Evolutionary conservation across 37 sponge, comb jelly and placozoan genomes (phyloP), one percentile per base, ranked within the genome.

Genomic region (Ephydatia muelleri): DNA sequence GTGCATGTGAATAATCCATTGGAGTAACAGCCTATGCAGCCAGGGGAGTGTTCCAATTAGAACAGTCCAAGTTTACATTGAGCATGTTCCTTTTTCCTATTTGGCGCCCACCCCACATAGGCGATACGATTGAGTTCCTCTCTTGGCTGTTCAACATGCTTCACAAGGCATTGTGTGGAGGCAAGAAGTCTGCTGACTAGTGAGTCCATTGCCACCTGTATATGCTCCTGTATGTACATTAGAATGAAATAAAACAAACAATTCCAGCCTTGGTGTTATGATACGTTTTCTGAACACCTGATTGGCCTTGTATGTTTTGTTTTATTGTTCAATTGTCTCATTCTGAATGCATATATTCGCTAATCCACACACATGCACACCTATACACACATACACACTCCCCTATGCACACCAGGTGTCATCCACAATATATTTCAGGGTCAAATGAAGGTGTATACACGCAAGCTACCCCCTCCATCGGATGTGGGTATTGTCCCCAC

Each of bases 51-150:
- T n/a, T n/a, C n/a, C n/a, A n/a, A n/a, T n/a, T n/a, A n/a, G n/a
- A n/a, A n/a, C n/a, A n/a, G n/a, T n/a, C n/a, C n/a, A n/a, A n/a
- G n/a, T n/a, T n/a, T n/a, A n/a, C n/a, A n/a, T n/a, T n/a, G n/a
- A n/a, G 79, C 21, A 28, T 64, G 65, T 48, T 30, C 16, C 57
- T 57, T 11, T 19, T 21, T n/a, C n/a, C n/a, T n/a, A 36, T 12
- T 73, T 31, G 40, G 33, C 31, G 35, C 29, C n/a, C 28, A 57
- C 57, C 19, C 43, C 57, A 57, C 6, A 16, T 77, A 95, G 98
- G 98, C 80, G 96, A 98, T 69, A 90, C 99, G 0, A 75, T 98
- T 37, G 95, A 96, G n/a, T 98, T 97, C 73, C 87, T 98, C 21
- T 88, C 94, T 11, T 98, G 99, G 99, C 69, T 98, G 77, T 73